Evolutionary conservation across 2,888 invertebrate genomes (phyloP).

Genomic region (Clunio marinus): DNA sequence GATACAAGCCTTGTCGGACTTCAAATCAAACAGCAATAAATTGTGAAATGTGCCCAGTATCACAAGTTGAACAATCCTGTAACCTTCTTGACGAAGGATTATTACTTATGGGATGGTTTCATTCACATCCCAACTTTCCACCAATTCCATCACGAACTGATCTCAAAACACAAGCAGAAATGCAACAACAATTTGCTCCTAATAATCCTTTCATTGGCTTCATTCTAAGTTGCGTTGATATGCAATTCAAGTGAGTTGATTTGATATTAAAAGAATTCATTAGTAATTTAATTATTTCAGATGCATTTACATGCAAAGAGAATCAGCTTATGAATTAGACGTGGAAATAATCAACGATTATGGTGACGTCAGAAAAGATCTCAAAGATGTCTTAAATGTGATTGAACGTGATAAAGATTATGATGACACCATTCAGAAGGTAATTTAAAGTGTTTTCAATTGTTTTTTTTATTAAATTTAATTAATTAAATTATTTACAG

Average conservation of each 20-base stretch:
- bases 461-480: neutral
- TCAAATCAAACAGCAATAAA: slow-evolving; percentile 61
- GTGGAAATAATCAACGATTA: slow-evolving; percentile 42
- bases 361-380: slow-evolving; percentile 41
- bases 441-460: slow-evolving; percentile 20
- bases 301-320: slow-evolving; percentile 42
- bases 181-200: slow-evolving; percentile 52
- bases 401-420: slow-evolving; percentile 39
- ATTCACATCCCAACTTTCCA: slow-evolving; percentile 70
- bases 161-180: slow-evolving; percentile 60
- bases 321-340: slow-evolving; percentile 42
- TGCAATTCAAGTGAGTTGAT: slow-evolving; percentile 42
- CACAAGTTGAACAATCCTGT: slow-evolving; percentile 61
- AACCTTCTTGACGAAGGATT: slow-evolving; percentile 52
- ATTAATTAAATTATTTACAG: slow-evolving; percentile 21
- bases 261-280: slow-evolving; percentile 1
- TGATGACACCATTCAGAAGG: slow-evolving; percentile 40
- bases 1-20: slow-evolving; percentile 63
- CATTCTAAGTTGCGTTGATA: slow-evolving; percentile 42
- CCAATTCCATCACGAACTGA: slow-evolving; percentile 67
- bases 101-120: slow-evolving; percentile 63
- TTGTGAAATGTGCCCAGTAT: slow-evolving; percentile 74
- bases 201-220: slow-evolving; percentile 42
- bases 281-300: slow-evolving; percentile 39
- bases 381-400: slow-evolving; percentile 41